These are phyloP conservation scores for Flabesymbios commensalis DNA, from an alignment of 2,888 invertebrate genomes.

Conservation along the genomic window DNA sequence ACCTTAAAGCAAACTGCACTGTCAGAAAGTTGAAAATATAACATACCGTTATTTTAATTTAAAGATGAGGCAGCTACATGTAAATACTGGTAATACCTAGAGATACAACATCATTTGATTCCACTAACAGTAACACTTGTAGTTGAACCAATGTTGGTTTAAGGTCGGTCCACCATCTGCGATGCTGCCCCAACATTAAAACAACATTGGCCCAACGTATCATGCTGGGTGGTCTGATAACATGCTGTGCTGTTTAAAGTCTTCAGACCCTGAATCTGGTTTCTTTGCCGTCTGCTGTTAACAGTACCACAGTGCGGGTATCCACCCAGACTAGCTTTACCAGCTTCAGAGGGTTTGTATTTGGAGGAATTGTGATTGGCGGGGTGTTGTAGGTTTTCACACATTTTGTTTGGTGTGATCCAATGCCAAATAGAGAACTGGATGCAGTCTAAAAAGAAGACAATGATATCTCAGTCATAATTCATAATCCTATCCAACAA, in stretches of 20 bases:
- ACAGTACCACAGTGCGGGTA: constrained; percentile 86
- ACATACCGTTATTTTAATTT: too few relatives aligned
- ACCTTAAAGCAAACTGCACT: too few relatives aligned
- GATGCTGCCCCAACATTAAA: too few relatives aligned
- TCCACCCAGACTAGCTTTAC: constrained; percentile 95
- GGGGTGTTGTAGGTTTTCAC: constrained; percentile 84
- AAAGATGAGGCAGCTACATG: neutral
- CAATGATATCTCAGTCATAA: neutral
- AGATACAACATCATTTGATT: too few relatives aligned
- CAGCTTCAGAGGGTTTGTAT: constrained; percentile 73
- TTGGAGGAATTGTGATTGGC: constrained; percentile 43
- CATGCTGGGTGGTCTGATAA: neutral
- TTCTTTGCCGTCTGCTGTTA: constrained; percentile 95
- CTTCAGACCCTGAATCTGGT: constrained; percentile 44
- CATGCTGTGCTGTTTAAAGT: neutral
- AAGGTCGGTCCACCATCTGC: too few relatives aligned
- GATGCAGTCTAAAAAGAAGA: constrained; percentile 65
- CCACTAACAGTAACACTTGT: too few relatives aligned
- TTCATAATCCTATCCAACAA: too few relatives aligned
- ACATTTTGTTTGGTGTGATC: constrained; percentile 94
- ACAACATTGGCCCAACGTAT: neutral
- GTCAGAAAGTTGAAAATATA: too few relatives aligned
- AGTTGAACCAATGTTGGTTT: too few relatives aligned
- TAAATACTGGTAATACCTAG: neutral
- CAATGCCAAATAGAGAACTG: constrained; percentile 93